A percentile compares a stretch with the other conserved stretches of the same genome.
Evolutionary conservation across 2,113 vertebrate genomes (phyloP).

Genomic region (Anseranas semipalmata): DNA sequence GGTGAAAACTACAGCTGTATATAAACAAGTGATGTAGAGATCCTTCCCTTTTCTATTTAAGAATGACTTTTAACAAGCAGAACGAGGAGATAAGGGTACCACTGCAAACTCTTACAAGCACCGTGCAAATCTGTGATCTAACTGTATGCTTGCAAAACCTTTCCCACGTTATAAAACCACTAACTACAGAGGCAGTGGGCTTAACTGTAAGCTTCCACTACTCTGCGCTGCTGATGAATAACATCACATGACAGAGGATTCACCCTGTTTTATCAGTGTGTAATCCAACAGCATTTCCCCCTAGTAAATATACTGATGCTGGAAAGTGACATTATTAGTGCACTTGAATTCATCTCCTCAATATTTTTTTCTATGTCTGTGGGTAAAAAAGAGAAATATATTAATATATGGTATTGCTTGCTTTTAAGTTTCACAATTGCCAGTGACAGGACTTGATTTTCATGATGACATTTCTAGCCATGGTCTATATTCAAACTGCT

Average conservation of each 20-base stretch:
- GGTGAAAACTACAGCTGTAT: neutral
- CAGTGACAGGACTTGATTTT: neutral
- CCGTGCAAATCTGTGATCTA: neutral
- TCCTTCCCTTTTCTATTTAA: neutral
- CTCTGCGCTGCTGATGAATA: neutral
- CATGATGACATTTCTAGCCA: neutral
- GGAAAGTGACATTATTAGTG: neutral
- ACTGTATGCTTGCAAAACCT: neutral
- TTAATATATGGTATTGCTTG: neutral
- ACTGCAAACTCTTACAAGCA: neutral
- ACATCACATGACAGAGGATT: rapidly evolving
- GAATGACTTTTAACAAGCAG: neutral
- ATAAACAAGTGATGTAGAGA: neutral
- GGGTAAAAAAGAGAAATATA: neutral
- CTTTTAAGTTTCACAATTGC: neutral
- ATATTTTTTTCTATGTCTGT: neutral
- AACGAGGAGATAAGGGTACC: neutral
- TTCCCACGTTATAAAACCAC: neutral
- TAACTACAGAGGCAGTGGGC: neutral
- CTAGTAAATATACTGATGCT: neutral
- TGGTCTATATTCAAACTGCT: neutral
- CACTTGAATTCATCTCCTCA: neutral
- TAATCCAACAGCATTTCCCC: neutral
- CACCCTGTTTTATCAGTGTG: neutral
- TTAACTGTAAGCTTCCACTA: neutral